Percentiles rank a stretch among this genome's conserved stretches.
Evolutionary conservation across 2,797 vertebrate species (phyloP).

Genomic region (Onychomys leucogaster): DNA sequence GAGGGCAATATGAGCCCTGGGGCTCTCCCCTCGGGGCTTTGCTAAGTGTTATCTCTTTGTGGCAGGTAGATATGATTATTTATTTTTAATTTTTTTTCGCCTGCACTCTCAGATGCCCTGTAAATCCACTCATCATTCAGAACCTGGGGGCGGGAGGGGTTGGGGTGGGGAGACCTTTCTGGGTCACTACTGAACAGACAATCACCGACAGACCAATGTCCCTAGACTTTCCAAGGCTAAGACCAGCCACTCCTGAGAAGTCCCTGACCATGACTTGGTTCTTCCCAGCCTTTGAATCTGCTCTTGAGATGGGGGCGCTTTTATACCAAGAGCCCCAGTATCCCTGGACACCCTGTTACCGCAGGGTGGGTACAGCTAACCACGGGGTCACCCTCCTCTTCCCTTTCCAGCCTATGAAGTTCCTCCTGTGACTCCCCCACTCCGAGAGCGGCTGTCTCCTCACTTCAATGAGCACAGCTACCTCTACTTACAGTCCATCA

Average conservation of each 20-base stretch:
- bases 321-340: background rate
- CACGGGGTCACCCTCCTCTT: accelerated
- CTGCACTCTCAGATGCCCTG: background rate
- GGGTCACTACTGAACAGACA: background rate
- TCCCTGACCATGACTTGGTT: background rate
- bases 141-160: background rate
- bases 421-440: background rate
- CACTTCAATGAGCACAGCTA: background rate
- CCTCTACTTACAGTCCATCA: slow-evolving; percentile 1
- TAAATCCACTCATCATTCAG: slow-evolving; percentile 1
- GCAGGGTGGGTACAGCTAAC: background rate
- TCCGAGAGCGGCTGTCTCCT: background rate
- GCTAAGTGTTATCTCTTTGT: background rate
- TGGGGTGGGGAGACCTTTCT: background rate
- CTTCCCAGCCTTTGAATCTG: background rate
- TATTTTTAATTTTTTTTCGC: background rate
- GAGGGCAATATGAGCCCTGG: no score
- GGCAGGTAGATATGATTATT: background rate
- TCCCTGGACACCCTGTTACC: no score
- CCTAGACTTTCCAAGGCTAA: background rate
- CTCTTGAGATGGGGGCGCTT: background rate
- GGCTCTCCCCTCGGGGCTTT: background rate
- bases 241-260: background rate
- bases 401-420: background rate
- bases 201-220: background rate